Evolutionary conservation across 2,113 vertebrate species (phyloP).

Genomic region (Electrona antarctica): DNA sequence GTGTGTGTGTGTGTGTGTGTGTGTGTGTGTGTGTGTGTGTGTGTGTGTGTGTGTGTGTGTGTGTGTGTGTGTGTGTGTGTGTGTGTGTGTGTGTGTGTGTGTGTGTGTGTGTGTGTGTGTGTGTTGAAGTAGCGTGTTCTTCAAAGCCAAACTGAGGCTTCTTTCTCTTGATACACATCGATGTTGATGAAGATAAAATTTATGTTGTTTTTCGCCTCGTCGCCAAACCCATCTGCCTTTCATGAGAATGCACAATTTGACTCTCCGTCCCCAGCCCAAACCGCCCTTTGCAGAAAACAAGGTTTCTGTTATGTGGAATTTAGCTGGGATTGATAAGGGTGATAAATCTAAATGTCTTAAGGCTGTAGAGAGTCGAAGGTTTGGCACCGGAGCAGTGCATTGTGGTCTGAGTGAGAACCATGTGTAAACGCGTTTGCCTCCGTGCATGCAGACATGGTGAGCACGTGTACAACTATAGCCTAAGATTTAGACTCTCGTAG

Average conservation of each 20-base stretch:
- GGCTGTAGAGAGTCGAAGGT: neutral
- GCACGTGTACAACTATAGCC: too few species aligned
- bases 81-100: too few species aligned
- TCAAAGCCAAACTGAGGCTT: constrained; percentile 32
- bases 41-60: too few species aligned
- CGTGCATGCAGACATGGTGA: neutral
- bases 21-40: too few species aligned
- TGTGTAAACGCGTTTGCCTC: neutral
- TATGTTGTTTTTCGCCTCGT: neutral
- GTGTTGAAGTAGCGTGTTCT: neutral
- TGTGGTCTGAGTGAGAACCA: constrained; percentile 2
- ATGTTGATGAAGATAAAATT: constrained; percentile 32
- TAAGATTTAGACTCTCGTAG: too few species aligned
- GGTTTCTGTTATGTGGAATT: constrained; percentile 20
- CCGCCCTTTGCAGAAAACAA: neutral
- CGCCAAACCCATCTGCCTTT: constrained; percentile 49
- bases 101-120: too few species aligned
- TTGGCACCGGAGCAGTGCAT: neutral
- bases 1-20: too few species aligned
- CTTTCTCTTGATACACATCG: constrained; percentile 37
- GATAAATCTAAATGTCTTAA: constrained; percentile 12
- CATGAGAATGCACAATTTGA: constrained; percentile 52
- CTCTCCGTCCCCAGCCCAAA: constrained; percentile 41
- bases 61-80: neutral
- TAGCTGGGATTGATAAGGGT: constrained; percentile 5